Evolutionary conservation across 2,797 vertebrate genomes (phyloP).

Genomic region (Characodon lateralis): DNA sequence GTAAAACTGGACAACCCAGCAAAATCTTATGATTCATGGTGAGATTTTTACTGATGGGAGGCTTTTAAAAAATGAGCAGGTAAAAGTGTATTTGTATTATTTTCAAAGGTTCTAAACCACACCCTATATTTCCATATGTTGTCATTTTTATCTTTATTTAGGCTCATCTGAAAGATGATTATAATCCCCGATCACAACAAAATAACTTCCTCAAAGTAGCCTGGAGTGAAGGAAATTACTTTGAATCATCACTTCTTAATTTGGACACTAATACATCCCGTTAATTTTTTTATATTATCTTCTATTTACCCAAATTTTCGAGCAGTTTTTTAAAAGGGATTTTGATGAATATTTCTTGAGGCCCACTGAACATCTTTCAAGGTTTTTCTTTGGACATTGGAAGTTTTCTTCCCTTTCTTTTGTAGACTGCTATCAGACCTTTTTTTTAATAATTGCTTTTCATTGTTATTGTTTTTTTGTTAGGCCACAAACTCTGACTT

Average conservation of each 20-base stretch:
- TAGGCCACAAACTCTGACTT: neutral
- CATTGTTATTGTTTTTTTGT: neutral
- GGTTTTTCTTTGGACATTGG: neutral
- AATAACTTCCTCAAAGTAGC: neutral
- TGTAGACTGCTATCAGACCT: neutral
- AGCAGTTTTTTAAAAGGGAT: neutral
- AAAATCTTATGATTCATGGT: neutral
- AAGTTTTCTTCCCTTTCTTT: neutral
- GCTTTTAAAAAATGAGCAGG: neutral
- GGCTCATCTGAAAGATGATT: neutral
- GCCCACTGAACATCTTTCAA: neutral
- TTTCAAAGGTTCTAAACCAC: neutral
- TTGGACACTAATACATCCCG: neutral
- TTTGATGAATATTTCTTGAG: neutral
- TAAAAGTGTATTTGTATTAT: neutral
- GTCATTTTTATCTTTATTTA: neutral
- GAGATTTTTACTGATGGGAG: neutral
- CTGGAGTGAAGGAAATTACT: neutral
- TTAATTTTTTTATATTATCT: neutral
- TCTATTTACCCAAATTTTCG: neutral
- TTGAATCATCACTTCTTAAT: neutral
- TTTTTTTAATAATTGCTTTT: neutral
- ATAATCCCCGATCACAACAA: neutral
- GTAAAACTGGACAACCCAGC: neutral
- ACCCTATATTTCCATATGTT: neutral